Percentiles rank a stretch among this genome's conserved stretches.
These are phyloP conservation scores for Euclidia mi DNA, from an alignment of 2,888 invertebrate species.

Conservation along the genomic window DNA sequence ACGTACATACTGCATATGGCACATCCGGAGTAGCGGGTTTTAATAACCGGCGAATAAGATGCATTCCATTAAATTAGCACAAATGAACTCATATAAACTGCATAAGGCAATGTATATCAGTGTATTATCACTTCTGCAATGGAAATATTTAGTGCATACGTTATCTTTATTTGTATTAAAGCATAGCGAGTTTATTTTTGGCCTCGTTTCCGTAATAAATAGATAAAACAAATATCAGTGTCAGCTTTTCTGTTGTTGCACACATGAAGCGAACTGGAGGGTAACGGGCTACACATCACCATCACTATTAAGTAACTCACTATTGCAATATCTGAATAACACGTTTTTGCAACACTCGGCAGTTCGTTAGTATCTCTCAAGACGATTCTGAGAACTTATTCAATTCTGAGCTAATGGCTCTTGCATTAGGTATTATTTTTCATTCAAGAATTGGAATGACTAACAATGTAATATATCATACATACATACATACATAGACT, in stretches of 20 bases:
- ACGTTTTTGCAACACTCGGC: constrained; percentile 37
- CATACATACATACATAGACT: no score
- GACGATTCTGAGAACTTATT: constrained; percentile 14
- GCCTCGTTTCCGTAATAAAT: constrained; percentile 12
- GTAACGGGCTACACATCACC: constrained; percentile 43
- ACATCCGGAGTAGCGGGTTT: not conserved
- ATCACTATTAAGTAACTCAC: constrained; percentile 49
- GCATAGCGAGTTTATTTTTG: constrained; percentile 6
- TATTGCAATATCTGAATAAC: constrained; percentile 34
- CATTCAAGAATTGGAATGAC: constrained; percentile 9
- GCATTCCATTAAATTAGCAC: not conserved
- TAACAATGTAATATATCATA: constrained; percentile 8
- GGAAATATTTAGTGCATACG: not conserved
- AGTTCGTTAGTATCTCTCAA: constrained; percentile 21
- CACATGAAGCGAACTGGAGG: constrained; percentile 27
- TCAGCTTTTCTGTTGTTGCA: constrained; percentile 22
- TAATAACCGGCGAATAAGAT: constrained; percentile 5
- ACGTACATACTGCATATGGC: not conserved
- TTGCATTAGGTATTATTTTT: constrained; percentile 5
- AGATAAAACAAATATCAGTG: constrained; percentile 15
- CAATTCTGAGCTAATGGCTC: constrained; percentile 9
- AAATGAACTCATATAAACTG: not conserved
- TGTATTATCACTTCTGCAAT: no score
- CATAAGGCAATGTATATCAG: not conserved
- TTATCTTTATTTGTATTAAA: constrained; percentile 12